Percentiles rank a stretch among this genome's conserved stretches.
Evolutionary conservation across 2,797 vertebrate species (phyloP).

Genomic region (Psittacula echo): DNA sequence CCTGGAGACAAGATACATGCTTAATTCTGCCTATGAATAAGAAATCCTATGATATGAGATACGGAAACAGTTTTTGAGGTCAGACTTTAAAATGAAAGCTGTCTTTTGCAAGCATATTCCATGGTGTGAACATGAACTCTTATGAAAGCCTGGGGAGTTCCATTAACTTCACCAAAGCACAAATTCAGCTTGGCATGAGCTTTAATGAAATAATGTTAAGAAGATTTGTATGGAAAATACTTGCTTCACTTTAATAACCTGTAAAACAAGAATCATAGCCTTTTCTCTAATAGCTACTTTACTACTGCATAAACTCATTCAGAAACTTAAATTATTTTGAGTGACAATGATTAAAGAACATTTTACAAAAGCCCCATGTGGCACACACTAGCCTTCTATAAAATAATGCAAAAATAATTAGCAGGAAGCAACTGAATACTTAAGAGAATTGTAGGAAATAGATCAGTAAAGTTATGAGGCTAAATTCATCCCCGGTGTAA

Average conservation of each 20-base stretch:
- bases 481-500: constrained; percentile 47
- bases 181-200: not conserved
- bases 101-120: not conserved
- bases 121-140: not conserved
- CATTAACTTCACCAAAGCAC: not conserved
- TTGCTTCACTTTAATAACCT: not conserved
- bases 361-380: constrained; percentile 42
- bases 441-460: constrained; percentile 64
- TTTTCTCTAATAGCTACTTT: not conserved
- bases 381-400: constrained; percentile 7
- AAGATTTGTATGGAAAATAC: not conserved
- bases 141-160: not conserved
- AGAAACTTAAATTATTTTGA: constrained; percentile 64
- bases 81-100: not conserved
- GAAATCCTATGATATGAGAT: not conserved
- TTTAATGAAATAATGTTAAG: not conserved
- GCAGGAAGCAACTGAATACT: constrained; percentile 57
- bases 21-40: not conserved
- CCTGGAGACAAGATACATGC: not conserved
- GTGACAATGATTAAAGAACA: constrained; percentile 48
- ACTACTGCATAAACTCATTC: constrained; percentile 27
- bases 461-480: constrained; percentile 58
- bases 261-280: not conserved
- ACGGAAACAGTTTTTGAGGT: not conserved
- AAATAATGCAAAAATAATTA: constrained; percentile 72